Evolutionary conservation across 2,888 invertebrate species (phyloP), one percentile per base, ranked within the genome.

Genomic region (Tenthredo scrophulariae): DNA sequence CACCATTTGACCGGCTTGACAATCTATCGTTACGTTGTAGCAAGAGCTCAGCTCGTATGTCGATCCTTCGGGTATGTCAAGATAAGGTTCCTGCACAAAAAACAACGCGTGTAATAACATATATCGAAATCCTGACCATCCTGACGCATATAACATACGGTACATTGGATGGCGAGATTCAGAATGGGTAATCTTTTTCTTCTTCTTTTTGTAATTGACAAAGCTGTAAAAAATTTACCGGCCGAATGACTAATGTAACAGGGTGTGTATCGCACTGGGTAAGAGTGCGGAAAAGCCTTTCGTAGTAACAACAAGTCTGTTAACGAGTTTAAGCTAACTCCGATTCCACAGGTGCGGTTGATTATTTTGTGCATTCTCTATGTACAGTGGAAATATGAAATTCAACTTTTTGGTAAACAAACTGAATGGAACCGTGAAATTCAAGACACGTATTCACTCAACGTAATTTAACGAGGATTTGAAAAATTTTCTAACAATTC

Each of bases 21-120:
- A 98, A 93, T 98, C 98, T 91, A 98, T 98, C 89, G 97, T 97
- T 77, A 98, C 98, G 94, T 98, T 98, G 95, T 98, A 98, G 93
- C 98, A 98, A 37, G 98, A 98, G 89, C 97, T 97, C 88, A 98
- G 94, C 94, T 98, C 98, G 94, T 97, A 98, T 18, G 98, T 98
- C 50, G 98, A 96, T 15, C 98, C 98, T 94, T 98, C 98, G 40
- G 97, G 97, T 54, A 98, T 98, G 93, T 97, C 97, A 90, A 98
- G 95, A 94, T 98, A 98, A 58, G 98, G 98, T 91, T 98, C 97
- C 96, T 97, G 92, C 85, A 94, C 92, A 88, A 79, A 87, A 37
- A 85, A 54, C 26, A 54, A 67, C 15, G n/a, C n/a, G 15, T 43
- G 26, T 22, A 10, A 26, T 9, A 43, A 43, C 9, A 4, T 74